A percentile compares a stretch with the other conserved stretches of the same genome.
Evolutionary conservation across 2,797 vertebrate species (phyloP).

Genomic region (Danionella dracula): DNA sequence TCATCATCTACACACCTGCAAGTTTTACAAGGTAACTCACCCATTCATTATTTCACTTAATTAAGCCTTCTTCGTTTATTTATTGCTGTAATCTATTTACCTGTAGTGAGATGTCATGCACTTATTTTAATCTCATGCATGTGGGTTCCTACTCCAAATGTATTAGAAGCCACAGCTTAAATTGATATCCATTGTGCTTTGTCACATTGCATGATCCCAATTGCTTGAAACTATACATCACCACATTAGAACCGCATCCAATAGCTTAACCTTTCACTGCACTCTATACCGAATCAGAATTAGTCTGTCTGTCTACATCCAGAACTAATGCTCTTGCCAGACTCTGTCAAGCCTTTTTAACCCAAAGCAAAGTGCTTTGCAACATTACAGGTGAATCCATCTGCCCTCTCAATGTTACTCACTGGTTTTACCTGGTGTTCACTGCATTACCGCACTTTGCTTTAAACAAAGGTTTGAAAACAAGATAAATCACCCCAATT

Average conservation of each 20-base stretch:
- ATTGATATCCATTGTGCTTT: constrained; percentile 5
- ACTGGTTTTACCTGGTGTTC: background rate
- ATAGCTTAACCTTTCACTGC: constrained; percentile 28
- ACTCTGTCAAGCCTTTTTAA: background rate
- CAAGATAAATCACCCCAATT: no score
- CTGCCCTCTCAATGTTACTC: constrained; percentile 6
- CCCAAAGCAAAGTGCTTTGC: background rate
- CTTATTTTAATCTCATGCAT: constrained; percentile 2
- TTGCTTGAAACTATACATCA: constrained; percentile 8
- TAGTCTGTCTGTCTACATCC: constrained; percentile 12
- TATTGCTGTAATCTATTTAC: background rate
- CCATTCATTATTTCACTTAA: no score
- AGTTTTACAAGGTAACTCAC: background rate
- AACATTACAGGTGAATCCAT: background rate
- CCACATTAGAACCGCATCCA: background rate
- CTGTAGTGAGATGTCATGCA: background rate
- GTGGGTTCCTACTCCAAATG: background rate
- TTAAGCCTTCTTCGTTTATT: no score
- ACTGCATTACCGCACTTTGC: background rate
- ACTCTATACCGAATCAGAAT: constrained; percentile 23
- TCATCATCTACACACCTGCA: background rate
- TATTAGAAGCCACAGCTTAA: background rate
- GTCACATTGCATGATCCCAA: constrained; percentile 5
- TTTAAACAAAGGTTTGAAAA: no score
- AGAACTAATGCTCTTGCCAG: background rate